phyloP scores from a whole-genome alignment of 2,888 invertebrate genomes.

The Drosophila rellima region DNA sequence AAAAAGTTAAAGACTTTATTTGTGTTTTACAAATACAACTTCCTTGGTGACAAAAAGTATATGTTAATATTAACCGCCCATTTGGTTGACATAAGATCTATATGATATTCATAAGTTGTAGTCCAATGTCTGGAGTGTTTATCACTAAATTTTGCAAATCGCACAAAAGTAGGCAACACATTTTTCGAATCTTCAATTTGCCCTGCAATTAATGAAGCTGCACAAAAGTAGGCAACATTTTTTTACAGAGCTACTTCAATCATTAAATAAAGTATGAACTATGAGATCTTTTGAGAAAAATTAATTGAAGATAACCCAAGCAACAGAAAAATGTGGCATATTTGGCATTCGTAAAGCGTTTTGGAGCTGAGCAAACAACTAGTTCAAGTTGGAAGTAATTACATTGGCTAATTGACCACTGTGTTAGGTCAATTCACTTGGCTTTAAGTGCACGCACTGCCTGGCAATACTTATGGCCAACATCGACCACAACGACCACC shows the following conservation, averaged over 20 bases:
- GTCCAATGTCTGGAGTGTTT: too few relatives aligned
- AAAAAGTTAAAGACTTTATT: too few relatives aligned
- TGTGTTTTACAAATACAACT: too few relatives aligned
- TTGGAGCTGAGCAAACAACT: not conserved
- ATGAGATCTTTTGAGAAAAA: too few relatives aligned
- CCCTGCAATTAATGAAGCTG: not conserved
- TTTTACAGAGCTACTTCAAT: not conserved
- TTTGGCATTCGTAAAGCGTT: not conserved
- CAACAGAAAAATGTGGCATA: not conserved
- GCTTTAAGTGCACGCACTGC: conserved; percentile 6
- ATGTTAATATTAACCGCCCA: not conserved
- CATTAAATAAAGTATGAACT: not conserved
- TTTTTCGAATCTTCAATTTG: not conserved
- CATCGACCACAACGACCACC: conserved; percentile 11
- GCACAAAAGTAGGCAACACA: conserved; percentile 29
- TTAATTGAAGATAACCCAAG: not conserved
- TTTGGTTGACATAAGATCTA: not conserved
- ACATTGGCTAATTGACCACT: not conserved
- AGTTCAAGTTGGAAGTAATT: not conserved
- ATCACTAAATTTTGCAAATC: too few relatives aligned
- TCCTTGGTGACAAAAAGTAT: too few relatives aligned
- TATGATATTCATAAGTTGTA: too few relatives aligned
- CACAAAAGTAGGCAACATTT: conserved; percentile 11
- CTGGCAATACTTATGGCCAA: not conserved
- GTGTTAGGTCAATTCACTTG: not conserved